These are phyloP conservation scores for Thunnus albacares DNA, from an alignment of 2,797 vertebrate species.

Conservation along the genomic window DNA sequence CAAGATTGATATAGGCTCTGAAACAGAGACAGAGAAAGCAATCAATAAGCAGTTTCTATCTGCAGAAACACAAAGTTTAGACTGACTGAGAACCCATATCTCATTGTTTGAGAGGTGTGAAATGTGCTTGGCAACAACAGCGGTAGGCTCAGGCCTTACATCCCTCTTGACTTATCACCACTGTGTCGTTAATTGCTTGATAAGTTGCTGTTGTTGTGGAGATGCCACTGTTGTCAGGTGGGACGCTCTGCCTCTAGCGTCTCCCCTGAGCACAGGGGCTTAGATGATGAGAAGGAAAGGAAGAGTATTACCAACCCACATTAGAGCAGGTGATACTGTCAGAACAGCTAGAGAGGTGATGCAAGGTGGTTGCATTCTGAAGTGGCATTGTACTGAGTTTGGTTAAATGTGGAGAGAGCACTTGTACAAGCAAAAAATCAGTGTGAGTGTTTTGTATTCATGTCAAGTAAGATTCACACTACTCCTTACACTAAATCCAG, in stretches of 20 bases:
- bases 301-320: conserved; percentile 49
- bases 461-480: conserved; percentile 5
- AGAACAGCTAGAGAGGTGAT: conserved; percentile 15
- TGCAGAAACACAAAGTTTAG: conserved; percentile 10
- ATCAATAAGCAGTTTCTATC: neutral
- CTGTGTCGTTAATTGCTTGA: conserved; percentile 60
- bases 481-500: conserved; percentile 92
- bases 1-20: conserved; percentile 91
- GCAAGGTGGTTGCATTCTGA: conserved; percentile 10
- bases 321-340: conserved; percentile 23
- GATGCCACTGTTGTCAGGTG: conserved; percentile 74
- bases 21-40: conserved; percentile 50
- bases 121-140: conserved; percentile 41
- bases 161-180: conserved; percentile 31
- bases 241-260: conserved; percentile 45
- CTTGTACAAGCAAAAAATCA: neutral
- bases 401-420: neutral
- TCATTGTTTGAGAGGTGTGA: conserved; percentile 10
- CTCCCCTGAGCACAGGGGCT: conserved; percentile 63
- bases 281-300: conserved; percentile 43
- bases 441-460: neutral
- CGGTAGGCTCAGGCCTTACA: neutral
- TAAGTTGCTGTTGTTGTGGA: conserved; percentile 76
- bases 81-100: neutral
- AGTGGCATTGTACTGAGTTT: neutral